A percentile compares a stretch with the other conserved stretches of the same genome.
phyloP scores from a whole-genome alignment of 2,888 invertebrate species.

The Habroteleia sp. region DNA sequence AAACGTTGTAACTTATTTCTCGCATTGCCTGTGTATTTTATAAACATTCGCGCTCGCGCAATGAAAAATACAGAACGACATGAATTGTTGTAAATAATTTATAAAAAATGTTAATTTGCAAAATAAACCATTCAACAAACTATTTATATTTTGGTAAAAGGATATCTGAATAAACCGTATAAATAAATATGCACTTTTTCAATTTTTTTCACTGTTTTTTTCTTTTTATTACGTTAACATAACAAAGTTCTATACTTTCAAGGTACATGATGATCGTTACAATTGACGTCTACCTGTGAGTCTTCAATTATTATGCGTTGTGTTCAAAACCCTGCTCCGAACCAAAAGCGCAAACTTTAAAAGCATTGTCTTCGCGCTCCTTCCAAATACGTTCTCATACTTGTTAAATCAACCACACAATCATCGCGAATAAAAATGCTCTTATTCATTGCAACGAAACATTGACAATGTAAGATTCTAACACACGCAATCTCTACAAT shows the following conservation, averaged over 20 bases:
- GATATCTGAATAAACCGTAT: constrained; percentile 34
- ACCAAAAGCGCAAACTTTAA: constrained; percentile 43
- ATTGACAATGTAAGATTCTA: constrained; percentile 29
- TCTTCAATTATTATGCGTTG: constrained; percentile 77
- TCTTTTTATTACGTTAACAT: constrained; percentile 78
- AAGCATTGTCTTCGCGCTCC: constrained; percentile 29
- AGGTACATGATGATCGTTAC: constrained; percentile 80
- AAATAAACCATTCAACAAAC: constrained; percentile 53
- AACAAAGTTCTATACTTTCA: constrained; percentile 81
- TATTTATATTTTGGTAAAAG: constrained; percentile 37
- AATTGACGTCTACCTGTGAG: constrained; percentile 78
- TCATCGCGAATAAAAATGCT: constrained; percentile 31
- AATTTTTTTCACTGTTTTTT: constrained; percentile 66
- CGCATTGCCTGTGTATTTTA: constrained; percentile 56
- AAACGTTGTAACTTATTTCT: constrained; percentile 62
- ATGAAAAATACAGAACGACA: constrained; percentile 22
- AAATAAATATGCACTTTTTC: constrained; percentile 25
- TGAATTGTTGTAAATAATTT: constrained; percentile 49
- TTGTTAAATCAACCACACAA: constrained; percentile 31
- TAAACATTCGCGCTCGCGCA: constrained; percentile 21
- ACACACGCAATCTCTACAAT: constrained; percentile 10
- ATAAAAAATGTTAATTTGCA: constrained; percentile 58
- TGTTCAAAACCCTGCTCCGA: constrained; percentile 67
- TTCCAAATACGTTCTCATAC: constrained; percentile 12
- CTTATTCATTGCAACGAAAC: constrained; percentile 14